Evolutionary conservation across 2,113 vertebrate species (phyloP).

Genomic region (Chaenogobius annularis): DNA sequence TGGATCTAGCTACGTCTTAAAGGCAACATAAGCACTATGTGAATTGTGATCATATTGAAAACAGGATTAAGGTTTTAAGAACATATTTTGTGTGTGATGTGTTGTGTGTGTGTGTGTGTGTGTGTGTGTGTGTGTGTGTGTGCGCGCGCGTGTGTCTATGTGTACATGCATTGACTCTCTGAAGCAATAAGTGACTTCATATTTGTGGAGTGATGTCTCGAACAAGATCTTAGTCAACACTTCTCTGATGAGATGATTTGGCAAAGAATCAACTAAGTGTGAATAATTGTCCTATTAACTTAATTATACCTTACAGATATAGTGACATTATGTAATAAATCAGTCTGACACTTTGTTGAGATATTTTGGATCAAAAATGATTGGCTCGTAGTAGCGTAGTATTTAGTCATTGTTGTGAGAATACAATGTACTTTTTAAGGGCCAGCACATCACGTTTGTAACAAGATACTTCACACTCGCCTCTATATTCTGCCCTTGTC

Average conservation of each 20-base stretch:
- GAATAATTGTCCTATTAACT: neutral
- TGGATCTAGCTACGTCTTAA: neutral
- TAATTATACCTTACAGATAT: neutral
- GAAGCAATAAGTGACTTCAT: neutral
- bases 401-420: slow-evolving; percentile 35
- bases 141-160: neutral
- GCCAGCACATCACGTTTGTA: slow-evolving; percentile 56
- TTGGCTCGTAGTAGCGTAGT: slow-evolving; percentile 21
- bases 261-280: neutral
- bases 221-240: slow-evolving; percentile 26
- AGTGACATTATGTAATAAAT: neutral
- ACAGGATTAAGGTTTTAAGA: too few species aligned
- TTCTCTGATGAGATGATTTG: slow-evolving; percentile 17
- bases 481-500: slow-evolving; percentile 44
- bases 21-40: too few species aligned
- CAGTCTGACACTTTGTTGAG: neutral
- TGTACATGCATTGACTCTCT: neutral
- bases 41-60: too few species aligned
- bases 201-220: slow-evolving; percentile 9
- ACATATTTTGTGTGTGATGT: neutral
- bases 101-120: neutral
- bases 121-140: neutral
- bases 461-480: slow-evolving; percentile 51
- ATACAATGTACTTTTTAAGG: slow-evolving; percentile 47
- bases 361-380: slow-evolving; percentile 10